A percentile compares a stretch with the other conserved stretches of the same genome.
phyloP scores from a whole-genome alignment of 2,888 invertebrate genomes.

The Sesia bembeciformis region DNA sequence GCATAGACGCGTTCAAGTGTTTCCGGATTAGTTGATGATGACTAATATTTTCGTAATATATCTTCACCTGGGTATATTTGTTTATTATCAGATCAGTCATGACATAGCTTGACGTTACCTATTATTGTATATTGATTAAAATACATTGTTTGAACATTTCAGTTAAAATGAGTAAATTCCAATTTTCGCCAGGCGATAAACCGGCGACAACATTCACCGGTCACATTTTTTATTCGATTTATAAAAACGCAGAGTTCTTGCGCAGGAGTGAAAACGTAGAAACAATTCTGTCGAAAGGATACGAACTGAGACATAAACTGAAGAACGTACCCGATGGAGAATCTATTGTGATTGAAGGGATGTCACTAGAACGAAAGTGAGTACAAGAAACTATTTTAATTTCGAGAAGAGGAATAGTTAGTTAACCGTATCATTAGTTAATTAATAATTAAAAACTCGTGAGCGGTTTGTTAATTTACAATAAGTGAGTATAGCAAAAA shows the following conservation, averaged over 20 bases:
- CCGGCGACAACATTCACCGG: conserved; percentile 15
- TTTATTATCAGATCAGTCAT: too few species aligned
- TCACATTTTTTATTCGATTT: conserved; percentile 19
- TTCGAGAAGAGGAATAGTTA: too few species aligned
- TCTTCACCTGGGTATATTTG: too few species aligned
- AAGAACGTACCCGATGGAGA: conserved; percentile 21
- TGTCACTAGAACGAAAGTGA: conserved; percentile 22
- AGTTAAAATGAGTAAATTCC: conserved; percentile 17
- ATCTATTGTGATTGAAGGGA: conserved; percentile 11
- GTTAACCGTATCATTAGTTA: too few species aligned
- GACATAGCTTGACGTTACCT: too few species aligned
- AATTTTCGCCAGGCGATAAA: conserved; percentile 11
- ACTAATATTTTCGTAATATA: too few species aligned
- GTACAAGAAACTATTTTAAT: conserved; percentile 1
- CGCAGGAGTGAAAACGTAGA: conserved; percentile 22
- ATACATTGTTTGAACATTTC: not conserved
- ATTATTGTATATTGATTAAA: too few species aligned
- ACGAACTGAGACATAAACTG: conserved; percentile 25
- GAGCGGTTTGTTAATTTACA: too few species aligned
- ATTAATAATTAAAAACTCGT: too few species aligned
- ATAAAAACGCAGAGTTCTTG: conserved; percentile 19
- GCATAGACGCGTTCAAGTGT: too few species aligned
- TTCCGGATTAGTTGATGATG: too few species aligned
- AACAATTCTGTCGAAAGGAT: conserved; percentile 23
- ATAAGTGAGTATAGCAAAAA: too few species aligned